Base-by-base conservation (phyloP, 1,140 invertebrate genomes). In the Orchestia grillus region DNA sequence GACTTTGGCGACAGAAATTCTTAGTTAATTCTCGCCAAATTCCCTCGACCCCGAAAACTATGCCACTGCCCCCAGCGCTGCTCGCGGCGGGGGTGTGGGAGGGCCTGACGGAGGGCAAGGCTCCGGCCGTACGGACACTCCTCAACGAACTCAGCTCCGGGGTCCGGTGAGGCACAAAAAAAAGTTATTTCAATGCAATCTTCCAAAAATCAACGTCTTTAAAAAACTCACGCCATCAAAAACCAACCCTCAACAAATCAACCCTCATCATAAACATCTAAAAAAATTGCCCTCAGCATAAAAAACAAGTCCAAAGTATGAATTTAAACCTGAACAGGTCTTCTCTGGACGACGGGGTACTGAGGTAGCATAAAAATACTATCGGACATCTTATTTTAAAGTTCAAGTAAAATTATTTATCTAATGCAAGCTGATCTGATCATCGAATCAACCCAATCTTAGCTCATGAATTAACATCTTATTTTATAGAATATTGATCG, bases 61-160 rank as follows among this genome's bases (percentile, higher is more conserved):
- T 77, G 11, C 3, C 11, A 15, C 11, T 36, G 1, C 11, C 88
- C 28, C 11, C 44, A 94, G 92, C 92, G 19, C 92, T 44, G 3
- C 92, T 44, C 8, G 92, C 92, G 44, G 43, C 92, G 6, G 92
- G 92, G 36, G 92, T 94, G 43, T 94, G 92, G 92, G 44, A 44
- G 92, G 92, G 15, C 8, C 44, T 94, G 92, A 44, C 44, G 6
- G 92, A 94, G 44, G 92, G 92, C 6, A 94, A 94, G 44, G 92
- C 43, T 11, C 92, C 92, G 40, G 92, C 44, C 3, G 92, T 47
- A 19, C 43, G 92, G 92, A 45, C 92, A 0, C 44, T 94, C 4
- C 92, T 94, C 92, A 94, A 94, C 92, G 92, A 94, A 36, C 92
- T 94, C 43, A 19, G 43, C 36, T 94, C 92, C 8, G 44, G 92